Evolutionary conservation across 2,888 invertebrate species (phyloP).

Genomic region (Hesperia comma): DNA sequence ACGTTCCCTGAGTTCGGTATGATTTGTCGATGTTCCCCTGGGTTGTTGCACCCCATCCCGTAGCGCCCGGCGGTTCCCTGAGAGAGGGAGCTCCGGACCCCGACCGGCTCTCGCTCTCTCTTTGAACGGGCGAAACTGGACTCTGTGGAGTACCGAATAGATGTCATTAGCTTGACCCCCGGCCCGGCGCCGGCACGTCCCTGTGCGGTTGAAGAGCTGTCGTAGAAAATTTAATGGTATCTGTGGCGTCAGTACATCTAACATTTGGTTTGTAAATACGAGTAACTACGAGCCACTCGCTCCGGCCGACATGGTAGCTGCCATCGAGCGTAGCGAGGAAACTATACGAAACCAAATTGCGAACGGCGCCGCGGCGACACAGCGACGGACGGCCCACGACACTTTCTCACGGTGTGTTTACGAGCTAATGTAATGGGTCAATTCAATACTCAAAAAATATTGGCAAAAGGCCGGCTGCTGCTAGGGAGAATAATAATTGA

Average conservation of each 20-base stretch:
- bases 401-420: background rate
- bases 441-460: background rate
- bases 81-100: constrained; percentile 35
- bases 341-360: too few relatives aligned
- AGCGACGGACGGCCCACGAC: too few relatives aligned
- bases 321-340: too few relatives aligned
- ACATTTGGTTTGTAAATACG: constrained; percentile 1
- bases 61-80: constrained; percentile 43
- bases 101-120: constrained; percentile 40
- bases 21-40: constrained; percentile 51
- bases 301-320: too few relatives aligned
- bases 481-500: background rate
- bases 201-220: constrained; percentile 54
- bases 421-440: background rate
- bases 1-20: constrained; percentile 57
- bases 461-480: background rate
- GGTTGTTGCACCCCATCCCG: constrained; percentile 69
- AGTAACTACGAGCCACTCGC: background rate
- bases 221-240: background rate
- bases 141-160: constrained; percentile 22
- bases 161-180: constrained; percentile 19
- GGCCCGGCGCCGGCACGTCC: constrained; percentile 42
- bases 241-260: background rate
- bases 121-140: constrained; percentile 31
- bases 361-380: too few relatives aligned